Conservation (phyloP, 2,113 vertebrate species). For the Trogon surrucura region DNA sequence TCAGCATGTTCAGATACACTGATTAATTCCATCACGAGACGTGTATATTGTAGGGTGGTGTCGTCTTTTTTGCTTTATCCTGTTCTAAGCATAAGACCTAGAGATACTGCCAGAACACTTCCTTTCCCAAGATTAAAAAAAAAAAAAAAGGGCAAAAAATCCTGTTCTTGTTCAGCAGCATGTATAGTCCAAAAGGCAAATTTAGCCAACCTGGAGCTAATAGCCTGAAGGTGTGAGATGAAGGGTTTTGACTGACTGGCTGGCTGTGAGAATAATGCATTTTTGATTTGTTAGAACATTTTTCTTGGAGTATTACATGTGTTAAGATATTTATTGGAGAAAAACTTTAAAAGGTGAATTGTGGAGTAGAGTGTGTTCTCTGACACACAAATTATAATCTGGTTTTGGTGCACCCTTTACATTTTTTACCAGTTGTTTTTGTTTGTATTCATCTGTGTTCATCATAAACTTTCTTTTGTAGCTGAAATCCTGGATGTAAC, state of each 20-base stretch:
- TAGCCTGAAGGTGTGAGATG: slow-evolving; percentile 24
- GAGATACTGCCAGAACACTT: slow-evolving; percentile 63
- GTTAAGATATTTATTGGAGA: not conserved
- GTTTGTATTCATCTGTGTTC: slow-evolving; percentile 5
- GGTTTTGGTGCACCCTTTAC: not conserved
- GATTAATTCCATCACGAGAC: slow-evolving; percentile 65
- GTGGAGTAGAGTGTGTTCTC: not conserved
- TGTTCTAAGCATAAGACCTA: slow-evolving; percentile 51
- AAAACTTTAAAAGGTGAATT: not conserved
- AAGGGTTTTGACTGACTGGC: not conserved
- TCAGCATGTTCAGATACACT: slow-evolving; percentile 63
- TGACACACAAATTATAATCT: not conserved
- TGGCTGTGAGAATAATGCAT: not conserved
- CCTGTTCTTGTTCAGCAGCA: slow-evolving; percentile 1
- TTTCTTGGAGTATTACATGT: not conserved
- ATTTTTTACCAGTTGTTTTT: not conserved
- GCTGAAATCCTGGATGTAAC: slow-evolving; percentile 29
- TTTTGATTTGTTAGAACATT: not conserved
- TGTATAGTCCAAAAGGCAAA: not conserved
- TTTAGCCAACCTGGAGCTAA: not conserved
- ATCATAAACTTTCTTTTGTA: not conserved
- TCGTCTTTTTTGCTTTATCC: slow-evolving; percentile 63
- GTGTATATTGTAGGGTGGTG: slow-evolving; percentile 52
- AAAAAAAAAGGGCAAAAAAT: not conserved
- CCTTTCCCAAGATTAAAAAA: slow-evolving; percentile 52